Percentiles rank a stretch among this genome's conserved stretches.
These are phyloP conservation scores for Orthonevra nobilis DNA, from an alignment of 2,888 invertebrate species.

Conservation along the genomic window DNA sequence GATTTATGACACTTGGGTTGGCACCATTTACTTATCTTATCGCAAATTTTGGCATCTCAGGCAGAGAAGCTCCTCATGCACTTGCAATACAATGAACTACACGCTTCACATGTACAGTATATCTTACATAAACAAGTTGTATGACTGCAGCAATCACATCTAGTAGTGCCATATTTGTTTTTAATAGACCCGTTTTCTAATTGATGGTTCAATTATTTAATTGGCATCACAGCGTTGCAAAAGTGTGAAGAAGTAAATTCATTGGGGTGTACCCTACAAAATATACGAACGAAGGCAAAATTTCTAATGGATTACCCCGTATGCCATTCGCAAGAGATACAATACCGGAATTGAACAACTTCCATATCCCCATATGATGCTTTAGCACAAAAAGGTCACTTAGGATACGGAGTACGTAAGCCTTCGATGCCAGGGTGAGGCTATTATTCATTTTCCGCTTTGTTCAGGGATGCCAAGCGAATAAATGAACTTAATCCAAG, in stretches of 20 bases:
- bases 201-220: slow-evolving; percentile 45
- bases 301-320: neutral
- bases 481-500: slow-evolving; percentile 70
- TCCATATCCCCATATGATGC: slow-evolving; percentile 40
- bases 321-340: slow-evolving; percentile 20
- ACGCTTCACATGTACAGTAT: neutral
- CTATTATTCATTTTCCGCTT: slow-evolving; percentile 67
- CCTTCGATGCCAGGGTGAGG: slow-evolving; percentile 65
- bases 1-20: slow-evolving; percentile 80
- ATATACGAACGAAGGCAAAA: neutral
- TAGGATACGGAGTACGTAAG: slow-evolving; percentile 36
- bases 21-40: slow-evolving; percentile 80
- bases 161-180: slow-evolving; percentile 25
- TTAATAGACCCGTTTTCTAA: slow-evolving; percentile 22
- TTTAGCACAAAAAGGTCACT: slow-evolving; percentile 46
- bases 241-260: slow-evolving; percentile 20
- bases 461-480: slow-evolving; percentile 61
- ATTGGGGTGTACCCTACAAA: neutral
- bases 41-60: slow-evolving; percentile 79
- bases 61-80: slow-evolving; percentile 44
- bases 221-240: slow-evolving; percentile 9
- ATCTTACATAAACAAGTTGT: neutral
- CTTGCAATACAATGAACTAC: slow-evolving; percentile 57
- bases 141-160: slow-evolving; percentile 21
- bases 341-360: slow-evolving; percentile 35